Evolutionary conservation across 2,113 vertebrate genomes (phyloP), one percentile per base, ranked within the genome.

Genomic region (Oriolus oriolus): DNA sequence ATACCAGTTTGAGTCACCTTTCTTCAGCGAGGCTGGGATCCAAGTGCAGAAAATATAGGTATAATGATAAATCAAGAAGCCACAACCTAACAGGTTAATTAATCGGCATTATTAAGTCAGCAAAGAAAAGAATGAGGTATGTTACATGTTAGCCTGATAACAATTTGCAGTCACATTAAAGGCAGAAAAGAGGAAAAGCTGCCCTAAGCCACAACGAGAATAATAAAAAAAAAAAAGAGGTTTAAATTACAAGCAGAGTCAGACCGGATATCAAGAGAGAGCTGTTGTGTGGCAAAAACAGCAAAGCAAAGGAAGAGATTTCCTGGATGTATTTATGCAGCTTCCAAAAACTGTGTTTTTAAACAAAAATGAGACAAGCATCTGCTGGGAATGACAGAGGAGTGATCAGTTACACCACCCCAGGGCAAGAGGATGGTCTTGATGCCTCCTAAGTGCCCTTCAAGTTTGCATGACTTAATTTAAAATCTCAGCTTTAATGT

Each of bases 51-150:
- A 88, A 83, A 88, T 61, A 70, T 52, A 81, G 68, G 68, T 63
- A 20, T 14, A 54, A 59, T 52, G 60, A 60, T 92, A 95, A 95
- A 93, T 84, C 59, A 92, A 84, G 80, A 89, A 92, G 47, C 44
- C 63, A 78, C 52, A 95, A 74, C 60, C 73, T 84, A 92, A 50
- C 45, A 71, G 39, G 47, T 93, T 95, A 95, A 95, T 84, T 92
- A 96, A 93, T 79, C 71, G 77, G 33, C 44, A 75, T 73, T 77
- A 92, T 75, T 81, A 93, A 84, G 39, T 35, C 80, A 92, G 68
- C 8, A 1, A 76, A 90, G 41, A 65, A 76, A 92, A 90, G 45
- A 85, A 70, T 10, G 2, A 90, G 59, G 50, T 81, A 39, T 52
- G 78, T 66, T 89, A 49, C 59, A 17, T 18, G 83, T 66, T 93